Evolutionary conservation across 2,888 invertebrate genomes (phyloP).

Genomic region (Leucozona laternaria): DNA sequence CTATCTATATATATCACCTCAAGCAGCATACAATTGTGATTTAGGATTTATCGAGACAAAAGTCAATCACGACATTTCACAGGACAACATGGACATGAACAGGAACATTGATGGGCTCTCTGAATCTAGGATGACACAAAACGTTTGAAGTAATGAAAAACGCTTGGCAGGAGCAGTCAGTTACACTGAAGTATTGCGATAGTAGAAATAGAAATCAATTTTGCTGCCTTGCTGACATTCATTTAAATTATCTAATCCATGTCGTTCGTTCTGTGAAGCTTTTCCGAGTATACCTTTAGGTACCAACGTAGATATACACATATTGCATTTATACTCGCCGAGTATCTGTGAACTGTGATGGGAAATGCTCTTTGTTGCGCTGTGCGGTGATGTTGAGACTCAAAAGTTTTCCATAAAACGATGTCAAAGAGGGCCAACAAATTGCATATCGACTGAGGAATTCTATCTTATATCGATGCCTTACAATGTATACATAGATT

Average conservation of each 20-base stretch:
- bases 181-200: conserved; percentile 37
- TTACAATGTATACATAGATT: not conserved
- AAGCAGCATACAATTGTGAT: conserved; percentile 38
- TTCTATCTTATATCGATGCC: conserved; percentile 2
- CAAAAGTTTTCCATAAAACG: conserved; percentile 36
- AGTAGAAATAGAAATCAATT: conserved; percentile 25
- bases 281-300: too few species aligned
- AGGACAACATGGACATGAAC: not conserved
- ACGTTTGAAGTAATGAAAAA: conserved; percentile 68
- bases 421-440: conserved; percentile 39
- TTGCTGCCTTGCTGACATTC: conserved; percentile 36
- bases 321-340: not conserved
- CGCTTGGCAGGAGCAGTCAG: conserved; percentile 52
- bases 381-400: conserved; percentile 50
- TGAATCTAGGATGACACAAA: conserved; percentile 42
- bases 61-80: conserved; percentile 42
- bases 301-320: not conserved
- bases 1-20: not conserved
- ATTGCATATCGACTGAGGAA: conserved; percentile 27
- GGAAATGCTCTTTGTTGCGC: conserved; percentile 46
- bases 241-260: conserved; percentile 26
- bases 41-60: conserved; percentile 30
- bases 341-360: conserved; percentile 11
- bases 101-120: not conserved
- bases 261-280: not conserved